phyloP scores from a whole-genome alignment of 2,888 invertebrate species.

The Frankliniella intonsa region DNA sequence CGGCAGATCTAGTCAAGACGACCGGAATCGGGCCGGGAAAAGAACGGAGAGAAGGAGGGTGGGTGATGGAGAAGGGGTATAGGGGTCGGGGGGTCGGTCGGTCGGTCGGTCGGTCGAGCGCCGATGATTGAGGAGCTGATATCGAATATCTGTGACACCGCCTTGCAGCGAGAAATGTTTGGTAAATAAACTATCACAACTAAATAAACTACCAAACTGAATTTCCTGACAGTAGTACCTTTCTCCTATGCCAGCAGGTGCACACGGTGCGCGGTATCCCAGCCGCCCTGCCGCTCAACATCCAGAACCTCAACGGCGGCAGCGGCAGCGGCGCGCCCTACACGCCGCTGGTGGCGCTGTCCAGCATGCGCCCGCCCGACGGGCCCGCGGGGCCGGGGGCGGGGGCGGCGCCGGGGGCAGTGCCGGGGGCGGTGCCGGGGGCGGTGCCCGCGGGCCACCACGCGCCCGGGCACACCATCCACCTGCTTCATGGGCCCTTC shows the following conservation, averaged over 20 bases:
- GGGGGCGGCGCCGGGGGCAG: slow-evolving; percentile 52
- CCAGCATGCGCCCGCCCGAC: slow-evolving; percentile 78
- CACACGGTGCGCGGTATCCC: neutral
- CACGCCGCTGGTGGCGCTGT: slow-evolving; percentile 76
- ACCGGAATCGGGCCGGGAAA: neutral
- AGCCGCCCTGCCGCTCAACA: neutral
- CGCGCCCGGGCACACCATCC: no score
- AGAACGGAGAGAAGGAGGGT: no score
- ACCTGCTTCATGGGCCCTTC: neutral
- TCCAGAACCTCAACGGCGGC: no score
- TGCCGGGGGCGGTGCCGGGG: slow-evolving; percentile 49
- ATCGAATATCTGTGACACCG: no score
- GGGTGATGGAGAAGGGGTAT: no score
- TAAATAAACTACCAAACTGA: neutral
- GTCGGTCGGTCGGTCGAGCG: no score
- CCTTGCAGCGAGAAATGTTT: neutral
- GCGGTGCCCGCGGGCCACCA: slow-evolving; percentile 45
- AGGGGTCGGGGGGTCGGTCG: no score
- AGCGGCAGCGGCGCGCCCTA: slow-evolving; percentile 56
- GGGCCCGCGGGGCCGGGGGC: slow-evolving; percentile 45
- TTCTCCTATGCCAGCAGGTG: neutral
- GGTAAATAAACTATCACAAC: no score
- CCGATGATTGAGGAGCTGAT: no score
- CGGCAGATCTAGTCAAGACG: neutral
- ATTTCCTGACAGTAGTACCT: neutral